A percentile compares a stretch with the other conserved stretches of the same genome.
These are phyloP conservation scores for Laticauda laticaudata DNA, from an alignment of 2,113 vertebrate genomes.

Conservation along the genomic window DNA sequence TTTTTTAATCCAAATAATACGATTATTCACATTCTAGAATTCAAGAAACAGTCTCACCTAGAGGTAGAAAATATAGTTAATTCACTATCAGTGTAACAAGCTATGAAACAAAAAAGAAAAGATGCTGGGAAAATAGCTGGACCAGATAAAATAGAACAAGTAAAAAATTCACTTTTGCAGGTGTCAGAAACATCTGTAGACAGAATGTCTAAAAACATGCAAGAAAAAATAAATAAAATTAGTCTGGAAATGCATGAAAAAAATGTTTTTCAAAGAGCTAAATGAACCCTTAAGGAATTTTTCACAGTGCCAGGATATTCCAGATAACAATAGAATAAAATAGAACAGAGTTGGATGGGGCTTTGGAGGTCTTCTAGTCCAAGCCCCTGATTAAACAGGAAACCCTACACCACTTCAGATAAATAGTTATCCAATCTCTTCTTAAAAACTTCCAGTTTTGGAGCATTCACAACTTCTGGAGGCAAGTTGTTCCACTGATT, in stretches of 20 bases:
- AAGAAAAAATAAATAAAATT: slow-evolving; percentile 17
- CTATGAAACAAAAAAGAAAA: background rate
- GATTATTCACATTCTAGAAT: background rate
- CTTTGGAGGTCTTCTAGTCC: too few relatives aligned
- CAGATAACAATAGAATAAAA: background rate
- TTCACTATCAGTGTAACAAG: background rate
- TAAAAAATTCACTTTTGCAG: background rate
- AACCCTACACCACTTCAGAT: too few relatives aligned
- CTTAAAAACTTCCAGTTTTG: too few relatives aligned
- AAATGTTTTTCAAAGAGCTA: background rate
- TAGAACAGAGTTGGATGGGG: too few relatives aligned
- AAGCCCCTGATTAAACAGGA: too few relatives aligned
- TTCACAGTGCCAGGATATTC: background rate
- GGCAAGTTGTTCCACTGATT: too few relatives aligned
- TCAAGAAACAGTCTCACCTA: slow-evolving; percentile 1
- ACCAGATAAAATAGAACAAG: background rate
- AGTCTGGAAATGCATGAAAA: background rate
- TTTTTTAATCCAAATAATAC: background rate
- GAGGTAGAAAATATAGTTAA: slow-evolving; percentile 13
- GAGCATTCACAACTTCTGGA: too few relatives aligned
- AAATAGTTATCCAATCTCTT: too few relatives aligned
- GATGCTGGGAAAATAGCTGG: background rate
- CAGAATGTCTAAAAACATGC: background rate
- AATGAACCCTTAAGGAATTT: slow-evolving; percentile 18
- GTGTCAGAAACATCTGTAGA: background rate